Conservation (phyloP, 1,140 invertebrate species). For the Whitmania pigra region DNA sequence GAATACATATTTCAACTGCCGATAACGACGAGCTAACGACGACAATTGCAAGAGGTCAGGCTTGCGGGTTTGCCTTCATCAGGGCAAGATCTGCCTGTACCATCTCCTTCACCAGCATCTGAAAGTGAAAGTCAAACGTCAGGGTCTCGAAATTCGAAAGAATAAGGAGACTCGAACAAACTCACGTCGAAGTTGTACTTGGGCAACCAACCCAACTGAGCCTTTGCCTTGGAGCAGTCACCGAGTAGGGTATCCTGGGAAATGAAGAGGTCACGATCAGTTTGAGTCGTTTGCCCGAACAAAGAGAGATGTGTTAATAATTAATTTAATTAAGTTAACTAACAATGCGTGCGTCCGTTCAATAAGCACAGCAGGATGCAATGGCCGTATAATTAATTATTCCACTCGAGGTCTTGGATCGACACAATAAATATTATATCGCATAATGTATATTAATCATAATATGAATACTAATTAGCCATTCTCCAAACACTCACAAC, state of each 20-base stretch:
- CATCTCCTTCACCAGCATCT: conserved; percentile 87
- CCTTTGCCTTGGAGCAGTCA: conserved; percentile 75
- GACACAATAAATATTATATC: background rate
- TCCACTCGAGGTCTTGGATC: too few species aligned
- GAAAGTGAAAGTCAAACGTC: conserved; percentile 30
- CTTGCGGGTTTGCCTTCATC: conserved; percentile 73
- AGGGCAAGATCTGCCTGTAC: conserved; percentile 78
- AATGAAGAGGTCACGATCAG: conserved; percentile 23
- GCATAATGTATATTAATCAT: background rate
- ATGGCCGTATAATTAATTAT: background rate
- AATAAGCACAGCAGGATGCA: too few species aligned
- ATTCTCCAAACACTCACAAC: conserved; percentile 57
- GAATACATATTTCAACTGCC: too few species aligned
- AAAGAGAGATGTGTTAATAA: background rate
- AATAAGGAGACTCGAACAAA: conserved; percentile 15
- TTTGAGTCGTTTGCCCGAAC: background rate
- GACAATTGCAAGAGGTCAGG: conserved; percentile 26
- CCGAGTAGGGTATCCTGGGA: conserved; percentile 70
- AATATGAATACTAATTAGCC: too few species aligned
- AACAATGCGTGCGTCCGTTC: too few species aligned
- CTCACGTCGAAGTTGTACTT: conserved; percentile 65
- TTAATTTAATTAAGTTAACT: background rate
- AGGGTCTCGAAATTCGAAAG: background rate
- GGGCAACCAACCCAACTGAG: conserved; percentile 72
- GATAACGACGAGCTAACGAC: too few species aligned